Base-by-base conservation (phyloP, 2,888 invertebrate species). In the Drosophila anomalata region DNA sequence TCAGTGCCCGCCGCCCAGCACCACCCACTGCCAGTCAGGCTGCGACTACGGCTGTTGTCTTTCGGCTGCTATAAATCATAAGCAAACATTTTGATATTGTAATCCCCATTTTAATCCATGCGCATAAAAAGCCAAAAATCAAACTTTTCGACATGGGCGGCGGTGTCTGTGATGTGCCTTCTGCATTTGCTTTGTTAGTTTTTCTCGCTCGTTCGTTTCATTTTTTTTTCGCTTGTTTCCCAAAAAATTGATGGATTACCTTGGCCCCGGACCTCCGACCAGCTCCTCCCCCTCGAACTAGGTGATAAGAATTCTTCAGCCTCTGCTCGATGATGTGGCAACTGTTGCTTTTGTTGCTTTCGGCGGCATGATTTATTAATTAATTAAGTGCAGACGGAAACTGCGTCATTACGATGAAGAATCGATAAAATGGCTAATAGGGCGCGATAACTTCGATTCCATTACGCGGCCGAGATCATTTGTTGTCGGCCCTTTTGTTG, bases 41-140 rank as follows among this genome's bases (percentile, higher is more conserved):
- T 42, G 41, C 41, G 17, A 42, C 17, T 42, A 68, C 75, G 55
- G 75, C 78, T 77, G 72, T 76, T 76, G 72, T 78, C 80, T 84
- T 87, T 69, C 55, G 63, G 73, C 70, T 72, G 76, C 75, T 74
- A 89, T 89, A 89, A 90, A 88, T 89, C 90, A 84, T 82, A 80
- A 81, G 87, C 78, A 89, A 89, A 90, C 89, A 83, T 88, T 89
- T 89, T 89, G 89, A 89, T 87, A 83, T 87, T 77, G 88, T 88
- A 89, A 89, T 89, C 89, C 87, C 79, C 80, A 86, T 80, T 88
- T 89, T 86, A 86, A 86, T 86, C 87, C 87, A 70, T 76, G 69
- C 87, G 87, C 89, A 89, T 89, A 89, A 86, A 89, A 86, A 89
- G 87, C 81, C 86, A 85, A 89, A 86, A 86, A 86, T 89, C 89